Base-by-base conservation (phyloP, 2,113 vertebrate genomes). In the Cinclus cinclus region DNA sequence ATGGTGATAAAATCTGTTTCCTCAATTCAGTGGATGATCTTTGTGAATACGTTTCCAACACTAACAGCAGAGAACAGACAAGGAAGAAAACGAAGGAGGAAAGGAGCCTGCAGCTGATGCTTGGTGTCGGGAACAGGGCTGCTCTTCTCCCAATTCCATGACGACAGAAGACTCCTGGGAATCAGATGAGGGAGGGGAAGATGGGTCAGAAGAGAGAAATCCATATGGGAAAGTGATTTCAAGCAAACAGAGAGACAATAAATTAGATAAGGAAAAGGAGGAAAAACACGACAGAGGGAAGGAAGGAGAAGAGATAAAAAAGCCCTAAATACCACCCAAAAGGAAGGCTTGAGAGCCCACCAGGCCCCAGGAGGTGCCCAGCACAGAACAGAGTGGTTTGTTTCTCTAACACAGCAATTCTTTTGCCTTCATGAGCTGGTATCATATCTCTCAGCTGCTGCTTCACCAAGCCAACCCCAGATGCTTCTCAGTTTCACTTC, bases 401-500 rank as follows among this genome's bases (percentile, higher is more conserved):
- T 87, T 92, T 87, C 93, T 92, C 86, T 49, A 90, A 83, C 73
- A 71, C 68, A 58, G 76, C 33, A 31, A 78, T 46, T 63, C 83
- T 93, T 93, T 90, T 89, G 64, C 85, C 95, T 95, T 93, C 88
- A 81, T 30, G 88, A 91, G 92, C 86, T 89, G 94, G 92, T 92
- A 93, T 94, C 76, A 46, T 65, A 78, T 95, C 86, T 95, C 94
- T 87, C 77, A 92, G 79, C 77, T 83, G 88, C 86, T 90, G 88
- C 86, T 92, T 83, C 80, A 73, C 69, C 83, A 84, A 86, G 92
- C 90, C 90, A 78, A 1, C 47, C 89, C 92, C 90, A 94, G 90
- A 81, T 71, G 58, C 90, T 89, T 93, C 93, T 96, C 88, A 53
- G 88, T 96, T 97, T 95, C 95, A 62, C 64, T 87, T 96, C 86